Evolutionary conservation across 1,140 invertebrate genomes (phyloP).

Genomic region (Papilio aristodemus): DNA sequence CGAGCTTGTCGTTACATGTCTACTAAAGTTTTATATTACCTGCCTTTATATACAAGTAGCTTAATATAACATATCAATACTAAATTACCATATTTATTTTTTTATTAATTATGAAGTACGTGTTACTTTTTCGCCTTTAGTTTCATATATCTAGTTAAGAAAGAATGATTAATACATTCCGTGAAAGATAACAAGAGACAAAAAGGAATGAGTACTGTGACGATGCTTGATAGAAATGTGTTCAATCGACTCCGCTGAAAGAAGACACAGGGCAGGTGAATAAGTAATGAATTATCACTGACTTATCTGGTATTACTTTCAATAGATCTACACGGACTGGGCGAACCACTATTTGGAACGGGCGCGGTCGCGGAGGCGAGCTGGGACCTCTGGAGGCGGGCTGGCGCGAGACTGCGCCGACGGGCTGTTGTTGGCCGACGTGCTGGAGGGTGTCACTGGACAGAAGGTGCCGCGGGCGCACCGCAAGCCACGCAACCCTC

Average conservation of each 20-base stretch:
- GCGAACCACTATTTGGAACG: conserved; percentile 98
- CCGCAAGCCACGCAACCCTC: conserved; percentile 91
- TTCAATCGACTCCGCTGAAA: too few species aligned
- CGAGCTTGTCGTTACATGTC: conserved; percentile 8
- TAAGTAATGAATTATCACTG: too few species aligned
- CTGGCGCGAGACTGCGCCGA: conserved; percentile 94
- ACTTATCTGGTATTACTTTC: too few species aligned
- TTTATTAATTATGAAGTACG: background rate
- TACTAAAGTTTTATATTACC: conserved; percentile 2
- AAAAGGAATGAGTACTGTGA: too few species aligned
- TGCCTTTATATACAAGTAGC: background rate
- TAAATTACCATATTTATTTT: background rate
- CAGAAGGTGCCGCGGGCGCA: conserved; percentile 94
- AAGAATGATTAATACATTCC: too few species aligned
- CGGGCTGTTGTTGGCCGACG: conserved; percentile 93
- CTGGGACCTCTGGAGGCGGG: conserved; percentile 87
- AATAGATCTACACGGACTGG: conserved; percentile 98
- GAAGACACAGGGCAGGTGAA: too few species aligned
- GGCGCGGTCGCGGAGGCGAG: conserved; percentile 90
- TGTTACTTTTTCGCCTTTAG: background rate
- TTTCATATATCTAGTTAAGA: too few species aligned
- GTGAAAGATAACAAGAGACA: too few species aligned
- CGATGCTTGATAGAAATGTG: too few species aligned
- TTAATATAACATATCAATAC: background rate
- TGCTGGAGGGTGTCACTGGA: conserved; percentile 96